Base-by-base conservation (phyloP, 92 coral and sea anemone species). In the Muricea muricata region DNA sequence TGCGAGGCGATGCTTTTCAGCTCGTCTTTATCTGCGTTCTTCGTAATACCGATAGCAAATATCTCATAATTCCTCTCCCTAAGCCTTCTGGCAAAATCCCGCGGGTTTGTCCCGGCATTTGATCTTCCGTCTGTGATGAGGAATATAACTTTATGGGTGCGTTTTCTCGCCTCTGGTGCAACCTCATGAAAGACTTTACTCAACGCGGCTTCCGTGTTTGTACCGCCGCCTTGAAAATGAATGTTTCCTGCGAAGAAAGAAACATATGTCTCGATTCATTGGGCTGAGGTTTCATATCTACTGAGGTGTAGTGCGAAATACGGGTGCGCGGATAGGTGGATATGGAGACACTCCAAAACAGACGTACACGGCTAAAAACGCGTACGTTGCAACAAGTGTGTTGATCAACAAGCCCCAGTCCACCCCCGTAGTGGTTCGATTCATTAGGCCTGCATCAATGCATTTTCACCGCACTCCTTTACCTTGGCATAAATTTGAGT, bases 61-160 rank as follows among this genome's bases (percentile, higher is more conserved):
- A 92, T 94, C 72, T 97, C 99, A 71, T 94, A 97, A 23, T 90
- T 65, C 60, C 47, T 84, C 54, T 86, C 94, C 35, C 99, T 90
- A 65, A 97, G 75, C 52, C 89, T 73, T 32, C 81, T 84, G 6
- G 99, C 96, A 20, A 91, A 90, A 7, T 66, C 67, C 8, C 60
- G 72, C 8, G 99, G 99, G 58, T 87, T 85, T 7, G 92, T 90
- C 0, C 97, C 98, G 8, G 56, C 80, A 87, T 97, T 97, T 6
- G 99, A 97, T 57, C 87, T 81, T 35, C 99, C 99, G 63, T 97
- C 99, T 39, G 99, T 97, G 84, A 97, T 92, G 0, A 97, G 92
- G 87, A 97, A 97, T 9, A 97, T 67, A 1, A 97, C 99, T 84
- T 91, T 94, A 75, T 94, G 91, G 90, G 93, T 97, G 88, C 89